Evolutionary conservation across 2,888 invertebrate species (phyloP), one percentile per base, ranked within the genome.

Genomic region (Spilarctia lutea): DNA sequence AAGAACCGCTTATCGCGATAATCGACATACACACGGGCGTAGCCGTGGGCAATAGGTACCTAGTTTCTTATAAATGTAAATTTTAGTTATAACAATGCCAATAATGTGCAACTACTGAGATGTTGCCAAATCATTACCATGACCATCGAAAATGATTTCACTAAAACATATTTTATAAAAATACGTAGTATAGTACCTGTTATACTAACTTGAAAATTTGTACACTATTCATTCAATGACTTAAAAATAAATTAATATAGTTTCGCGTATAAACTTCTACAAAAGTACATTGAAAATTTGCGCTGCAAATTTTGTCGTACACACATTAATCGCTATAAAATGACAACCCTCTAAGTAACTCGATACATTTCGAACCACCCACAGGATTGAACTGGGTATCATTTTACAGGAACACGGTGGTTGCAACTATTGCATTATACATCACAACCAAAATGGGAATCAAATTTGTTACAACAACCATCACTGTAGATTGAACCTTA

Each of bases 361-460:
- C 81, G 92, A 93, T 91, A 91, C 85, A 83, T 84, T 83, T 85
- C 75, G 86, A 88, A 81, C 92, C 91, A 92, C 93, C 93, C 93
- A 93, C 91, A 86, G 89, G 87, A 83, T 82, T 87, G 87, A 88
- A 88, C 84, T 81, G 79, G 82, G 90, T 94, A 91, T 94, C 90
- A 80, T 85, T 88, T 95, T 94, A 95, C 95, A 94, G 95, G 95
- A 95, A 94, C 92, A 91, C 86, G 87, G 87, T 88, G 89, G 92
- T 92, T 91, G 90, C 89, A 88, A 91, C 91, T 91, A 93, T 92
- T 92, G 91, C 88, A 86, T 89, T 91, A 8, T 90, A 90, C 85
- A 88, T 85, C 78, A 83, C 79, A 72, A 85, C 84, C 74, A 77
- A 81, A 87, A 88, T 86, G 83, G 84, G 85, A 86, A 88, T 86